Evolutionary conservation across 2,113 vertebrate species (phyloP).

Genomic region (Mormyrus iriodes): DNA sequence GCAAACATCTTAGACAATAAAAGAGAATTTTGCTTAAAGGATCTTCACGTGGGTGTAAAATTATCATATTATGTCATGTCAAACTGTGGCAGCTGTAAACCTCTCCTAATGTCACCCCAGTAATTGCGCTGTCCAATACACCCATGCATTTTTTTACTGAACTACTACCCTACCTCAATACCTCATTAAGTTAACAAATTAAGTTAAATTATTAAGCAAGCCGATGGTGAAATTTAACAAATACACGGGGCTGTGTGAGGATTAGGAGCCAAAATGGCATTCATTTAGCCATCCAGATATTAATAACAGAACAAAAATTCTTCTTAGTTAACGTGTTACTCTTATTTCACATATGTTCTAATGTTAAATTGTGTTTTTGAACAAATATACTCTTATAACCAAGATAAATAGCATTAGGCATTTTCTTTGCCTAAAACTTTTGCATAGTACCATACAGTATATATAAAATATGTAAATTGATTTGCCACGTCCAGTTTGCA

Average conservation of each 20-base stretch:
- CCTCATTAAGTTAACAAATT: not conserved
- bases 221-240: not conserved
- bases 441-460: not conserved
- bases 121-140: not conserved
- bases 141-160: not conserved
- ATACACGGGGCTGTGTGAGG: not conserved
- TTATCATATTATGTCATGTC: not conserved
- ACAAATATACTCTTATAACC: too few species aligned
- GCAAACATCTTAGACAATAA: too few species aligned
- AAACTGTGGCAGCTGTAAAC: not conserved
- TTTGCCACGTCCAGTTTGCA: not conserved
- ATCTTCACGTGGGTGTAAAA: not conserved
- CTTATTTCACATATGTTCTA: too few species aligned
- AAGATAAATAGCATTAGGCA: too few species aligned
- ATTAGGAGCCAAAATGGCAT: not conserved
- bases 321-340: too few species aligned
- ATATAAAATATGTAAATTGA: not conserved
- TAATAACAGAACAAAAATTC: too few species aligned
- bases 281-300: too few species aligned
- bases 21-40: not conserved
- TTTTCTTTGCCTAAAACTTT: not conserved
- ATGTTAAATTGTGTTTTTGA: not conserved
- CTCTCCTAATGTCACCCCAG: not conserved
- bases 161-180: not conserved
- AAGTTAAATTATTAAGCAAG: not conserved